These are phyloP conservation scores for Whitmania pigra DNA, from an alignment of 1,140 invertebrate species.

Conservation along the genomic window DNA sequence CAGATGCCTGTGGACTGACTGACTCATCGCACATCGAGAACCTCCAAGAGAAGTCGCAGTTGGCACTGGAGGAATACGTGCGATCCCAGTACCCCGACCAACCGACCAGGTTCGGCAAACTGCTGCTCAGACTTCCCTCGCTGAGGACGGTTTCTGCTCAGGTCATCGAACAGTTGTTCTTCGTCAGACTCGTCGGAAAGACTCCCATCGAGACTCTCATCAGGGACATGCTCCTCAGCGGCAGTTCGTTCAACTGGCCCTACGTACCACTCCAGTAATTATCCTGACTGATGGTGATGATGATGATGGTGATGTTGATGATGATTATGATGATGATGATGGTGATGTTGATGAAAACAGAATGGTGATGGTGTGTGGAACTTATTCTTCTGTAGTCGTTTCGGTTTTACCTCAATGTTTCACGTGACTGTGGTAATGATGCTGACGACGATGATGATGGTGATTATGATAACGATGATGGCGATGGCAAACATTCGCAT, in stretches of 20 bases:
- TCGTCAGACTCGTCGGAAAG: constrained; percentile 85
- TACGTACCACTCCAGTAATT: constrained; percentile 54
- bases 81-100: constrained; percentile 88
- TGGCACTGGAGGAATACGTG: constrained; percentile 89
- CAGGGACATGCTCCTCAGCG: constrained; percentile 82
- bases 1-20: constrained; percentile 86
- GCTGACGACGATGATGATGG: background rate
- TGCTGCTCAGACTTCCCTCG: constrained; percentile 79
- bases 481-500: background rate
- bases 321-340: background rate
- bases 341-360: no score
- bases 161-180: constrained; percentile 94
- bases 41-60: constrained; percentile 90
- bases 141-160: constrained; percentile 78
- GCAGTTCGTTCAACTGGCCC: constrained; percentile 81
- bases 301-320: background rate
- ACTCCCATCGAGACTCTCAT: constrained; percentile 94
- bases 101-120: constrained; percentile 83
- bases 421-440: constrained; percentile 1
- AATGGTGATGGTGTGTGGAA: no score
- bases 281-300: constrained; percentile 1
- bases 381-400: no score
- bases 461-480: constrained; percentile 1
- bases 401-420: background rate
- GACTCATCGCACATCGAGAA: constrained; percentile 87